Percentiles rank a stretch among this genome's conserved stretches.
These are phyloP conservation scores for Campylomormyrus tamandua DNA, from an alignment of 2,113 vertebrate species.

Conservation along the genomic window DNA sequence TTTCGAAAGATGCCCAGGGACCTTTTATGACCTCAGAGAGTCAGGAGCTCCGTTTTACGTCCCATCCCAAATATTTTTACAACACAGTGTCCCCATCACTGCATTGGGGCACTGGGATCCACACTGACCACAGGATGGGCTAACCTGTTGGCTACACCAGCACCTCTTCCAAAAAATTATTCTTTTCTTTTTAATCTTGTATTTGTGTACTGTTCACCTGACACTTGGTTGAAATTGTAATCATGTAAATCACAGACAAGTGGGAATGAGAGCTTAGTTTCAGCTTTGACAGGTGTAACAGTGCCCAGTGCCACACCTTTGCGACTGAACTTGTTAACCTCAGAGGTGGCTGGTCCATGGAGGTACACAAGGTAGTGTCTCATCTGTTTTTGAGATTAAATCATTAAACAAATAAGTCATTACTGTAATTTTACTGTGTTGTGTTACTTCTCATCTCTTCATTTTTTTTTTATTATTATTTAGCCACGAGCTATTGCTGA, in stretches of 20 bases:
- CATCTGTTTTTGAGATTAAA: background rate
- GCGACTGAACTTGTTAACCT: background rate
- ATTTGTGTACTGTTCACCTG: background rate
- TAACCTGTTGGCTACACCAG: background rate
- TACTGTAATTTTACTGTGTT: background rate
- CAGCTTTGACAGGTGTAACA: background rate
- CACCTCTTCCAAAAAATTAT: background rate
- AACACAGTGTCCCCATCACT: background rate
- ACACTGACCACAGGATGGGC: background rate
- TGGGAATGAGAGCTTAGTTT: background rate
- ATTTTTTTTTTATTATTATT: background rate
- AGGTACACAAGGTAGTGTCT: background rate
- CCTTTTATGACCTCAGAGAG: too few relatives aligned
- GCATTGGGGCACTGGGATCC: background rate
- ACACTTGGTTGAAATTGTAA: background rate
- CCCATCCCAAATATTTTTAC: too few relatives aligned
- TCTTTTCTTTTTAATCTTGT: background rate
- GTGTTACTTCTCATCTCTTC: background rate
- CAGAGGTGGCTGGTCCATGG: background rate
- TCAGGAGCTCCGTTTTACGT: too few relatives aligned
- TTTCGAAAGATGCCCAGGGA: too few relatives aligned
- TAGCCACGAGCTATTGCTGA: too few relatives aligned
- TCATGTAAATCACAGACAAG: background rate
- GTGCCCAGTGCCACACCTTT: background rate
- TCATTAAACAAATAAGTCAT: background rate